Evolutionary conservation across 2,113 vertebrate species (phyloP).

Genomic region (Lycaon pictus): DNA sequence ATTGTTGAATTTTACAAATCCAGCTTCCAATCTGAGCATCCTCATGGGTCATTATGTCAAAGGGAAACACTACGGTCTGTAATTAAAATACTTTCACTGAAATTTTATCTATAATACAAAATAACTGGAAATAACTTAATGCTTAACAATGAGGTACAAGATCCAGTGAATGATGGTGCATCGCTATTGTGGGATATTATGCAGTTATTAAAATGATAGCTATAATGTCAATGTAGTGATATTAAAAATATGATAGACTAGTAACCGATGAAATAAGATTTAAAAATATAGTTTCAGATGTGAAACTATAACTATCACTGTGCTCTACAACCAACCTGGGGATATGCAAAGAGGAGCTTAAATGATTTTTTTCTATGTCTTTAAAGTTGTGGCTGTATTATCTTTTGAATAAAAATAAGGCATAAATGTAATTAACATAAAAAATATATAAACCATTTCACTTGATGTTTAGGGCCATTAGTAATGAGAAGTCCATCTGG

Average conservation of each 20-base stretch:
- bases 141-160: background rate
- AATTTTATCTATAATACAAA: conserved; percentile 7
- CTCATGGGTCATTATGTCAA: background rate
- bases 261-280: background rate
- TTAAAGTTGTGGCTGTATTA: background rate
- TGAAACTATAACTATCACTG: background rate
- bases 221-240: background rate
- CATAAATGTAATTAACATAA: background rate
- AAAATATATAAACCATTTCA: background rate
- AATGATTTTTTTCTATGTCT: background rate
- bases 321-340: background rate
- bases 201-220: conserved; percentile 50
- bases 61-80: background rate
- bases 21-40: background rate
- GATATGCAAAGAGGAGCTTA: background rate
- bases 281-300: background rate
- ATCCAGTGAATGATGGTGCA: background rate
- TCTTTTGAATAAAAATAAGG: conserved; percentile 41
- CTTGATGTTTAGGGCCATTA: background rate
- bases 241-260: background rate
- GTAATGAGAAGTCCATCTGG: background rate
- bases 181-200: background rate
- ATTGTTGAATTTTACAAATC: background rate
- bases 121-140: conserved; percentile 18
- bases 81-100: conserved; percentile 46